These are phyloP conservation scores for Druon quercuslanigerum DNA, from an alignment of 1,140 invertebrate genomes.

Conservation along the genomic window DNA sequence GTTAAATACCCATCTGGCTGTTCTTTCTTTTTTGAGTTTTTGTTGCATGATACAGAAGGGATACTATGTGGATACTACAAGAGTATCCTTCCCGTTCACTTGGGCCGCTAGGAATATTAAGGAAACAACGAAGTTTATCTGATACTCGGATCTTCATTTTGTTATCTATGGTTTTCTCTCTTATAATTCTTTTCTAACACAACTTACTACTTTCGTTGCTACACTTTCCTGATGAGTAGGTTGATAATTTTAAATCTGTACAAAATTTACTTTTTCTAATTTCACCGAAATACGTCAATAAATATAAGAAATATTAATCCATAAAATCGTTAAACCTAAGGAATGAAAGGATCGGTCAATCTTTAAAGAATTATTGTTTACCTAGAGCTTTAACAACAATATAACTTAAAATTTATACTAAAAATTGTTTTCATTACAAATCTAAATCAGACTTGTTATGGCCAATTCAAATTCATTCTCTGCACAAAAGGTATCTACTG, in stretches of 20 bases:
- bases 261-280: conserved; percentile 8
- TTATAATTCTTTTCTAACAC: background rate
- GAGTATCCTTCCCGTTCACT: too few relatives aligned
- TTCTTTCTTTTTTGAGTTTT: too few relatives aligned
- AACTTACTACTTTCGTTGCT: conserved; percentile 6
- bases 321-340: background rate
- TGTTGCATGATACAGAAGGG: too few relatives aligned
- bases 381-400: background rate
- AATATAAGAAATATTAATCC: background rate
- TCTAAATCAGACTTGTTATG: background rate
- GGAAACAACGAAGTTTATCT: background rate
- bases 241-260: conserved; percentile 24
- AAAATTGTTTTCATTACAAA: background rate
- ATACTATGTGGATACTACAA: too few relatives aligned
- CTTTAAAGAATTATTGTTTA: conserved; percentile 16
- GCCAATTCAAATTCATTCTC: background rate
- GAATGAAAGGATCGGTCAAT: background rate
- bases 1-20: too few relatives aligned
- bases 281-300: conserved; percentile 6
- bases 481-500: background rate
- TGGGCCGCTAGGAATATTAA: too few relatives aligned
- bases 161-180: background rate
- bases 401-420: background rate
- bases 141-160: background rate
- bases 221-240: conserved; percentile 3